A percentile compares a stretch with the other conserved stretches of the same genome.
phyloP scores from a whole-genome alignment of 2,888 invertebrate genomes.

The Muschampia plurimacula region DNA sequence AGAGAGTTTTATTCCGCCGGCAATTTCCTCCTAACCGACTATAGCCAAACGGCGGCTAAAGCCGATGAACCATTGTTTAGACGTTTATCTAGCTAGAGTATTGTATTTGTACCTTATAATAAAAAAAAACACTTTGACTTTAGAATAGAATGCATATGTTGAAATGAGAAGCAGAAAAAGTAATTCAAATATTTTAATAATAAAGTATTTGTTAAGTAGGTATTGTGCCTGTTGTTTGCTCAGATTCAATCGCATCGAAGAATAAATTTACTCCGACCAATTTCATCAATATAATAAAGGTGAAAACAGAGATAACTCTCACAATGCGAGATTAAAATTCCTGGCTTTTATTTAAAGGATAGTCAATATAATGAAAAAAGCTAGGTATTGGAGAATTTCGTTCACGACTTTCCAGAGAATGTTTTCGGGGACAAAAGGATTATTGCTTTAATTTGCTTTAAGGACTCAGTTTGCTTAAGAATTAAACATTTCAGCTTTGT shows the following conservation, averaged over 20 bases:
- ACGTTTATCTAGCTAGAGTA: too few relatives aligned
- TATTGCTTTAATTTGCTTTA: conserved; percentile 59
- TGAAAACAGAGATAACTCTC: conserved; percentile 43
- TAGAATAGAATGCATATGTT: too few relatives aligned
- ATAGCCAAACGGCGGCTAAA: too few relatives aligned
- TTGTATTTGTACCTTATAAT: too few relatives aligned
- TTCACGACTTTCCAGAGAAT: conserved; percentile 44
- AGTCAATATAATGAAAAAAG: conserved; percentile 49
- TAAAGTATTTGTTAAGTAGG: too few relatives aligned
- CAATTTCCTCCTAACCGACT: too few relatives aligned
- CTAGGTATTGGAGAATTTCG: conserved; percentile 43
- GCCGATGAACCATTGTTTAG: too few relatives aligned
- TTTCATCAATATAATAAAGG: conserved; percentile 46
- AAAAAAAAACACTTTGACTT: too few relatives aligned
- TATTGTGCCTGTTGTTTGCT: not conserved
- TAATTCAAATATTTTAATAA: too few relatives aligned
- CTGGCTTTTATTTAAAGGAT: conserved; percentile 47
- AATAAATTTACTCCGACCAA: conserved; percentile 5
- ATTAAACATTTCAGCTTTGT: not conserved
- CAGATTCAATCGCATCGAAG: not conserved
- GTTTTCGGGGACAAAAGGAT: conserved; percentile 45
- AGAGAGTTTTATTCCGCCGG: too few relatives aligned
- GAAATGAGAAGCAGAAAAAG: too few relatives aligned
- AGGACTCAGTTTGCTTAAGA: conserved; percentile 11
- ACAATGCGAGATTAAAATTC: conserved; percentile 48